Conservation (phyloP, 2,888 invertebrate genomes). For the Drosophila infuscata region DNA sequence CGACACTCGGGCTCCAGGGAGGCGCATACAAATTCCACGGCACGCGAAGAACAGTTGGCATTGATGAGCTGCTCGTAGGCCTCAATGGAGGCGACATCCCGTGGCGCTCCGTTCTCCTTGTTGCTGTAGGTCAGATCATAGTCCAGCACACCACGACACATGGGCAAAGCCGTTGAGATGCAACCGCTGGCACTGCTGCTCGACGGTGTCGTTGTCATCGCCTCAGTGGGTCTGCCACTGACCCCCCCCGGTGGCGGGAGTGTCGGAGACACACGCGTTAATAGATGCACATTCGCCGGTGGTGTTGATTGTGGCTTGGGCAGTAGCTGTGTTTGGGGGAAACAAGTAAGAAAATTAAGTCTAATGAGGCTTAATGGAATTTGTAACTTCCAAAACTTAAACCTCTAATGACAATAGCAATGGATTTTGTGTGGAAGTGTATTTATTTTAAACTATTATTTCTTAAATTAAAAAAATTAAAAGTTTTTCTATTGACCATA, state of each 20-base stretch:
- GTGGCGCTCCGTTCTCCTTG: constrained; percentile 64
- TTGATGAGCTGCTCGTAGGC: constrained; percentile 87
- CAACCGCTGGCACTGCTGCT: constrained; percentile 72
- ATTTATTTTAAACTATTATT: neutral
- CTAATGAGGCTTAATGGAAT: neutral
- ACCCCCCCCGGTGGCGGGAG: constrained; percentile 85
- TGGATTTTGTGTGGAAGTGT: neutral
- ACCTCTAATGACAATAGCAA: too few relatives aligned
- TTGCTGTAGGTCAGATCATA: constrained; percentile 88
- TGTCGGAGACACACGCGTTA: constrained; percentile 87
- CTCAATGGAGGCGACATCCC: constrained; percentile 83
- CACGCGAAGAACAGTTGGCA: constrained; percentile 88
- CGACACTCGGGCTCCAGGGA: constrained; percentile 89
- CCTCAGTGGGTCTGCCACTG: constrained; percentile 73
- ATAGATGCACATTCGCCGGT: constrained; percentile 51
- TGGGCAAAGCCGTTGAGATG: constrained; percentile 82
- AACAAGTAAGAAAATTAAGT: neutral
- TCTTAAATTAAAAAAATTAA: too few relatives aligned
- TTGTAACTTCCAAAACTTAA: neutral
- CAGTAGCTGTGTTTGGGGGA: constrained; percentile 39
- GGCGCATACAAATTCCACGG: constrained; percentile 88
- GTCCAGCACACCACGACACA: constrained; percentile 89
- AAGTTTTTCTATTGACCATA: neutral
- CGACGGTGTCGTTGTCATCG: constrained; percentile 68
- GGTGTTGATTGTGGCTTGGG: constrained; percentile 64